These are phyloP conservation scores for Axea sp. DNA, from an alignment of 2,888 invertebrate species.

Conservation along the genomic window DNA sequence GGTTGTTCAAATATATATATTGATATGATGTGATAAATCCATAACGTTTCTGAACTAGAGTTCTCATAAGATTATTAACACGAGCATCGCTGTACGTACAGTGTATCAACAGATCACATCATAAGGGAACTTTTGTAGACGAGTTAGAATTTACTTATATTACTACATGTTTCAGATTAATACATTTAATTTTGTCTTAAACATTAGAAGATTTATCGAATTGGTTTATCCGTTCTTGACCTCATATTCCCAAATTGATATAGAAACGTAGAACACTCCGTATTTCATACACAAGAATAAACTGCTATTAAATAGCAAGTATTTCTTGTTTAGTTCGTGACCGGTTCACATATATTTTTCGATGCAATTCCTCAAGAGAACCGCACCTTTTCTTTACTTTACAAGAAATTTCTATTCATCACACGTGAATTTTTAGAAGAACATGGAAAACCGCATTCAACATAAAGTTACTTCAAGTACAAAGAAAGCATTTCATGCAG, in stretches of 20 bases:
- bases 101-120: no score
- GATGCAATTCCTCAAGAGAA: conserved; percentile 31
- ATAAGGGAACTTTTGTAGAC: no score
- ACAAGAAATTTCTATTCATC: no score
- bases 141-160: no score
- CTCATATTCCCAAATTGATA: conserved; percentile 23
- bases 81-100: no score
- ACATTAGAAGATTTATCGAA: conserved; percentile 1
- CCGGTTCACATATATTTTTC: conserved; percentile 41
- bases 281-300: conserved; percentile 31
- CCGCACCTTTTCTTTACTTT: conserved; percentile 43
- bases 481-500: conserved; percentile 19
- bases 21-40: no score
- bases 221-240: conserved; percentile 7
- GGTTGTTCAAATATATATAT: no score
- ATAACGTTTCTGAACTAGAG: no score
- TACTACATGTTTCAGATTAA: no score
- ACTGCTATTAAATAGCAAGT: conserved; percentile 36
- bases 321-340: conserved; percentile 45
- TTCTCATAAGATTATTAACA: no score
- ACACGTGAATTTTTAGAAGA: conserved; percentile 31
- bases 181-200: no score
- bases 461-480: conserved; percentile 28
- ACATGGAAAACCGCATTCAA: conserved; percentile 29
- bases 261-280: conserved; percentile 34